Evolutionary conservation across 1,140 invertebrate species (phyloP), one percentile per base, ranked within the genome.

Genomic region (Macrobrachium nipponense): DNA sequence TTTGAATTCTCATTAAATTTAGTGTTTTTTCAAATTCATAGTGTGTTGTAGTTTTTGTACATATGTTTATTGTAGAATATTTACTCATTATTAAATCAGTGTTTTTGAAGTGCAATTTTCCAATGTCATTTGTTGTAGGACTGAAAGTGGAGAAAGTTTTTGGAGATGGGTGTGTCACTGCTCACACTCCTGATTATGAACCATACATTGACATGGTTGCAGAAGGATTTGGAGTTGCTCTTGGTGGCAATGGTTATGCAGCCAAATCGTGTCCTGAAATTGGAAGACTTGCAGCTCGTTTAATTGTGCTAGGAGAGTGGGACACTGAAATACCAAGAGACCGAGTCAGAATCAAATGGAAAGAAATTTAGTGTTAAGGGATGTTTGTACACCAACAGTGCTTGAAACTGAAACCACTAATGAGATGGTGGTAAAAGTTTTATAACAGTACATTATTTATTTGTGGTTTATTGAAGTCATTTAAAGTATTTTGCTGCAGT

Each of bases 171-270:
- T 81, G 80, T 44, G 18, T 81, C 27, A 81, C 80, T 23, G 43
- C 80, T 27, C 64, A 81, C 60, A 81, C 80, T 14, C 80, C 80
- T 3, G 64, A 36, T 23, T 14, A 15, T 59, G 64, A 81, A 20
- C 80, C 80, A 2, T 81, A 81, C 66, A 81, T 81, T 14, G 80
- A 81, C 18, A 59, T 72, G 23, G 51, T 81, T 59, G 66, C 66
- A 17, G 80, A 81, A 11, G 51, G 66, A 20, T 81, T 81, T 70
- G 80, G 80, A 15, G 64, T 81, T 20, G 64, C 44, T 51, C 43
- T 81, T 15, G 80, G 80, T 51, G 80, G 80, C 3, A 81, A 81
- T 72, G 80, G 80, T 17, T 81, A 58, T 81, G 80, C 36, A 72
- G 80, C 80, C 23, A 70, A 59, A 23, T 17, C 43, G 10, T 51